phyloP scores from a whole-genome alignment of 2,797 vertebrate genomes.

The Holocentrus rufus region DNA sequence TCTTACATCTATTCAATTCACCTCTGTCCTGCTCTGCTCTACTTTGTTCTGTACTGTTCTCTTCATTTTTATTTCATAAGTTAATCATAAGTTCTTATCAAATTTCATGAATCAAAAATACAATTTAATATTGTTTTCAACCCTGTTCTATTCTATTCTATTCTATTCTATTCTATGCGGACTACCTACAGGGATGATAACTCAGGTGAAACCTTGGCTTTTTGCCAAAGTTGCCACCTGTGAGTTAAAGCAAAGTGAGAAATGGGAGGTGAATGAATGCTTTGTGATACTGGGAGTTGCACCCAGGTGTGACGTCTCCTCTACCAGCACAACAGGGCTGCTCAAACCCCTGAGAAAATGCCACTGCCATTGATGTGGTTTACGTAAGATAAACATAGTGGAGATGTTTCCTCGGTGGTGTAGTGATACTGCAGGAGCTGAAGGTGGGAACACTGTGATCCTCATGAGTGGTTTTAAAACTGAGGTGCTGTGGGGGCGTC shows the following conservation, averaged over 20 bases:
- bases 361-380: not conserved
- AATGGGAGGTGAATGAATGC: conserved; percentile 34
- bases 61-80: not conserved
- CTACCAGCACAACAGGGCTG: conserved; percentile 6
- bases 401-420: not conserved
- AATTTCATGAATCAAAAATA: no score
- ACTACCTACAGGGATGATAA: not conserved
- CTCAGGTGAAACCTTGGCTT: not conserved
- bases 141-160: no score
- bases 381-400: not conserved
- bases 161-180: not conserved
- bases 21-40: not conserved
- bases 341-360: conserved; percentile 4
- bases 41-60: not conserved
- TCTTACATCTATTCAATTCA: not conserved
- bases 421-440: not conserved
- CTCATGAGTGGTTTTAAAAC: no score
- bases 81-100: no score
- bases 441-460: not conserved
- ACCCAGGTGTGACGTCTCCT: conserved; percentile 37
- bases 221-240: not conserved
- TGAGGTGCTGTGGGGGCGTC: no score
- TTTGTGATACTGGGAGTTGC: conserved; percentile 31
- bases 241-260: not conserved
- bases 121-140: not conserved